phyloP scores from a whole-genome alignment of 2,888 invertebrate species.

The Lasioglossum lativentre region DNA sequence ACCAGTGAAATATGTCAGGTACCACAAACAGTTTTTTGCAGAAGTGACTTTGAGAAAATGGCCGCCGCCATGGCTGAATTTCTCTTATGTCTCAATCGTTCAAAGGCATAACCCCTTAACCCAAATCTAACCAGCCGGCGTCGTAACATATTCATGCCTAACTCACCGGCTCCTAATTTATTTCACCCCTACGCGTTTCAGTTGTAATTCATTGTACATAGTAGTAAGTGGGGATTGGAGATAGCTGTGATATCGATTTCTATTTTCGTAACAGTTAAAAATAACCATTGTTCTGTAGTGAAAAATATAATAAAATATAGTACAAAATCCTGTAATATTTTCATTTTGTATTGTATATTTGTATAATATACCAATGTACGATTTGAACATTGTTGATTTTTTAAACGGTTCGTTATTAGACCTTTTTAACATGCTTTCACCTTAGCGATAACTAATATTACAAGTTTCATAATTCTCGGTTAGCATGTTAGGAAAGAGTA shows the following conservation, averaged over 20 bases:
- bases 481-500: neutral
- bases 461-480: neutral
- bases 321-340: neutral
- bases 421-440: too few species aligned
- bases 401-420: neutral
- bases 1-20: neutral
- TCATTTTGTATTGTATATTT: too few species aligned
- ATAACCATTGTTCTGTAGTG: neutral
- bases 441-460: neutral
- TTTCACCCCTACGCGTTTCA: neutral
- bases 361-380: neutral
- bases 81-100: neutral
- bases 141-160: neutral
- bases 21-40: too few species aligned
- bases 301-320: neutral
- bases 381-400: neutral
- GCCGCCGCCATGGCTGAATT: neutral
- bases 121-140: neutral
- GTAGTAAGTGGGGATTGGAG: neutral
- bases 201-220: neutral
- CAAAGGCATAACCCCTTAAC: conserved; percentile 1
- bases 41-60: neutral
- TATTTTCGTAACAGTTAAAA: neutral
- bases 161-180: neutral
- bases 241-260: neutral